Base-by-base conservation (phyloP, 2,113 vertebrate genomes). In the Otis tarda region DNA sequence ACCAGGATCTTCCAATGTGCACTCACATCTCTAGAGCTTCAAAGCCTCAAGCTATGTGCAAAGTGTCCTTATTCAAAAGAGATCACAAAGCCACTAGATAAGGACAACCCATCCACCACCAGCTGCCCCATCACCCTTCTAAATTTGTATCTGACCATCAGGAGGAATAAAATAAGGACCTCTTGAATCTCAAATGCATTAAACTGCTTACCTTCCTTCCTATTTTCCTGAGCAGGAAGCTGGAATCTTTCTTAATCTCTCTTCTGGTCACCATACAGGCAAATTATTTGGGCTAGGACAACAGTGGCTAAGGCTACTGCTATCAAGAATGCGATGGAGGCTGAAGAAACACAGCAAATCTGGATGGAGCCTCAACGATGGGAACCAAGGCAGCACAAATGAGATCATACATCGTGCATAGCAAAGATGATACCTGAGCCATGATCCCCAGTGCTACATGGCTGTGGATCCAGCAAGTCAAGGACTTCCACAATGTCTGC, bases 401-500 rank as follows among this genome's bases (percentile, higher is more conserved):
- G 50, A 50, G 43, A 63, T 10, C 22, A 55, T 25, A 50, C 41
- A 5, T 10, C 83, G 65, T 16, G 43, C 76, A 21, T 14, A 83
- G 67, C 10, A 9, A 79, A 56, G 31, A 59, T 0, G 3, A n/a
- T 23, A 70, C 39, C 57, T 7, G 23, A 55, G 27, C 47, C 25
- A 37, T 9, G 28, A 78, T 10, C 25, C 28, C 75, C 70, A 75
- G 60, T 0, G 16, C 30, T 30, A 28, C 28, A 1, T 0, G 10
- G n/a, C 24, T 73, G 55, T 41, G 39, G 49, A 64, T 11, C 12
- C 61, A 83, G 28, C 49, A 80, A 88, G 39, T 12, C 16, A 90
- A 61, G 31, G 53, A 27, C 35, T 68, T 70, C 61, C 10, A 30
- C 43, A 63, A 45, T 0, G 0, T 1, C 0, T 7, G 11, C 11